Conservation (phyloP, 2,797 vertebrate genomes). For the Hydrolagus colliei region DNA sequence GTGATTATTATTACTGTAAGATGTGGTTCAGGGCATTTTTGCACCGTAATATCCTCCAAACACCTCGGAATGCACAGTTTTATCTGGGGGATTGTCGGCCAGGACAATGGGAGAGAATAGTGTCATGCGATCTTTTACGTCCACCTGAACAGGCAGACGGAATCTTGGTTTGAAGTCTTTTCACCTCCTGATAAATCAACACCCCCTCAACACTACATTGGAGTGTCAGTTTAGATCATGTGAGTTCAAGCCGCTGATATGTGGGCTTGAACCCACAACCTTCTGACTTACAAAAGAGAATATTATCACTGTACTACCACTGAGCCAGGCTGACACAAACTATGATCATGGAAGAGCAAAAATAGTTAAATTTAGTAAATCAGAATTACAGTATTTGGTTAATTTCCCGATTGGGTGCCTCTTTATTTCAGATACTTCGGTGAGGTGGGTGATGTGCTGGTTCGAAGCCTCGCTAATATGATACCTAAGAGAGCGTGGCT, state of each 20-base stretch:
- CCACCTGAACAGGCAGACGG: background rate
- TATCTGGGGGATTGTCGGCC: background rate
- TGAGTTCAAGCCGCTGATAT: background rate
- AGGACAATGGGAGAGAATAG: background rate
- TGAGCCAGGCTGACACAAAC: background rate
- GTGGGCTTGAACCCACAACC: background rate
- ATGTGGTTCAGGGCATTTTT: background rate
- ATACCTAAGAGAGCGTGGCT: background rate
- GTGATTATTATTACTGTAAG: background rate
- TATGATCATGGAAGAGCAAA: too few relatives aligned
- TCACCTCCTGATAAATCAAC: background rate
- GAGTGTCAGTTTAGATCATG: background rate
- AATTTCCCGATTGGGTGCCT: too few relatives aligned
- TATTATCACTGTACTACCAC: too few relatives aligned
- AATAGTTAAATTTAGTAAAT: too few relatives aligned
- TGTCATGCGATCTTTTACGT: background rate
- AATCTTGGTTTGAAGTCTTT: background rate
- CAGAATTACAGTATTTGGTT: too few relatives aligned
- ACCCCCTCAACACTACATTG: background rate
- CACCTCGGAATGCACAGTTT: background rate
- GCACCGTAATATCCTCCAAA: background rate
- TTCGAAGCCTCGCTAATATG: background rate
- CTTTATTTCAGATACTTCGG: background rate
- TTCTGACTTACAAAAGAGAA: background rate
- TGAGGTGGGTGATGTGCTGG: background rate